Conservation (phyloP, 1,140 invertebrate species). For the Aplysia californica region DNA sequence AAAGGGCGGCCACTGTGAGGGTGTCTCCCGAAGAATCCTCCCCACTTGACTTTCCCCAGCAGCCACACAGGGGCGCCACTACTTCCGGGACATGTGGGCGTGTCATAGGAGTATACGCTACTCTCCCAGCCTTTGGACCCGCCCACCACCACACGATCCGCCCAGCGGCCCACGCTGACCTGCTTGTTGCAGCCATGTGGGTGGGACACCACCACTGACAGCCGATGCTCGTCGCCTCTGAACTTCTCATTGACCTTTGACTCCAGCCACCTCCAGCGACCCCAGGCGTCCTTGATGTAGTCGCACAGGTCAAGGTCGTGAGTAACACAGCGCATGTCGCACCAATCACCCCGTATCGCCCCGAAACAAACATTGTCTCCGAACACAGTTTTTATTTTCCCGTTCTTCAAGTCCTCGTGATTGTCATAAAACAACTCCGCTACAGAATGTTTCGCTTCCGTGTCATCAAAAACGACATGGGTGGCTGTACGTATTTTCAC, state of each 20-base stretch:
- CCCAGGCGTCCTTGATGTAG: slow-evolving; percentile 15
- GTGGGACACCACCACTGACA: slow-evolving; percentile 6
- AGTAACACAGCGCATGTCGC: slow-evolving; percentile 22
- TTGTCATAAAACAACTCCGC: neutral
- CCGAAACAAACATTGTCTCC: slow-evolving; percentile 11
- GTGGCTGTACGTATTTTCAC: neutral
- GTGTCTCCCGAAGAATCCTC: neutral
- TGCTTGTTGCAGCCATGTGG: neutral
- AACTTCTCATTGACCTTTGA: slow-evolving; percentile 21
- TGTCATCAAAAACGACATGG: slow-evolving; percentile 7
- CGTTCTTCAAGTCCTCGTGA: neutral
- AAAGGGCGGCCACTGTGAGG: neutral
- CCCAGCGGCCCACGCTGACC: neutral
- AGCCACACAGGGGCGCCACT: neutral
- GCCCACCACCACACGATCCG: neutral
- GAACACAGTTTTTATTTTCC: neutral
- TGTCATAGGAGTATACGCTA: neutral
- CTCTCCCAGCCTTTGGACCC: neutral
- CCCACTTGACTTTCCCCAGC: neutral
- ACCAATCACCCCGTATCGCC: slow-evolving; percentile 16
- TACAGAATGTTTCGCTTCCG: slow-evolving; percentile 2
- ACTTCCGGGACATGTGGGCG: neutral
- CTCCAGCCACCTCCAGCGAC: slow-evolving; percentile 21
- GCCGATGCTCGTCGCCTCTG: neutral
- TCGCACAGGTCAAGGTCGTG: slow-evolving; percentile 20